phyloP scores from a whole-genome alignment of 2,113 vertebrate genomes.

The Mugil cephalus region DNA sequence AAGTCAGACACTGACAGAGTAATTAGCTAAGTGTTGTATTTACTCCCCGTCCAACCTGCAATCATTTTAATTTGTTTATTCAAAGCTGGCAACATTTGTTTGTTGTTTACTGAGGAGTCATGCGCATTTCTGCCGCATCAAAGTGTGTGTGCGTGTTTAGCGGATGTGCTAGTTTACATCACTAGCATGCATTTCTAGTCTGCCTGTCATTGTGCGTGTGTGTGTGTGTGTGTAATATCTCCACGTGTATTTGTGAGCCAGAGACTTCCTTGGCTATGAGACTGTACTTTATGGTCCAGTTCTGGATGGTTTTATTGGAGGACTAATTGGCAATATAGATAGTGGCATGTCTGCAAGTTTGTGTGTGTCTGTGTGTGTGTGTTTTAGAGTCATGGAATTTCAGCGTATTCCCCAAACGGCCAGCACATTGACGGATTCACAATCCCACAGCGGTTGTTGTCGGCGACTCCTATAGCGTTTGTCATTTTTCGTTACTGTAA shows the following conservation, averaged over 20 bases:
- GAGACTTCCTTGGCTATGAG: constrained; percentile 64
- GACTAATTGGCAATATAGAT: constrained; percentile 72
- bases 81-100: constrained; percentile 55
- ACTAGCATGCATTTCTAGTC: constrained; percentile 13
- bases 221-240: not conserved
- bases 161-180: constrained; percentile 48
- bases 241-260: not conserved
- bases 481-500: constrained; percentile 5
- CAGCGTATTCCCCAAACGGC: constrained; percentile 3
- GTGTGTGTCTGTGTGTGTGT: constrained; percentile 7
- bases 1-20: constrained; percentile 51
- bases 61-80: constrained; percentile 74
- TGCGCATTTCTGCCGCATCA: constrained; percentile 29
- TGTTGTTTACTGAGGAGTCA: constrained; percentile 38
- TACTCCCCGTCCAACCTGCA: constrained; percentile 64
- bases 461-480: constrained; percentile 17
- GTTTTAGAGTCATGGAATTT: constrained; percentile 39
- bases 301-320: constrained; percentile 59
- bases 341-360: constrained; percentile 11
- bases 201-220: constrained; percentile 24
- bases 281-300: constrained; percentile 52
- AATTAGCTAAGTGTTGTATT: constrained; percentile 74
- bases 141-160: constrained; percentile 22
- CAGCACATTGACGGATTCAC: not conserved
- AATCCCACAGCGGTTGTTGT: constrained; percentile 10